Evolutionary conservation across 2,113 vertebrate genomes (phyloP), one percentile per base, ranked within the genome.

Genomic region (Marmota monax): DNA sequence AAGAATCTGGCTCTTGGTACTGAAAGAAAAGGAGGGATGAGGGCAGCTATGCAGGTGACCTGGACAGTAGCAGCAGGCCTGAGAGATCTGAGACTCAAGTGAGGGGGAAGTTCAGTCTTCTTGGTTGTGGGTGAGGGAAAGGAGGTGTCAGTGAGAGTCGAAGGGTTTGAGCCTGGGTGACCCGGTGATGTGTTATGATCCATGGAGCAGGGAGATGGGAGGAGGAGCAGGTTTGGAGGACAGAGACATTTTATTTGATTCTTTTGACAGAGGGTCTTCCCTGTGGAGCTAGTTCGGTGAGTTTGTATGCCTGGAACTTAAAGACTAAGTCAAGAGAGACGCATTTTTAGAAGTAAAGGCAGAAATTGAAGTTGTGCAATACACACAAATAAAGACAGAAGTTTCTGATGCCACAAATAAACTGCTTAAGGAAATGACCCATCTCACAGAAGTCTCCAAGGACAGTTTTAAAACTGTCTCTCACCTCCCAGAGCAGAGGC

Each of bases 1-100:
- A 5, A 22, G 48, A 13, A 18, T 1, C 48, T 61, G 39, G 58
- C 63, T 67, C 63, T 14, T 32, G 12, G 76, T 34, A 16, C 83
- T 65, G 11, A 14, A 37, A 70, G 23, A 56, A 58, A 48, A 27
- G 16, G 37, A 70, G 78, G 65, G 72, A 23, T 6, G 45, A 34
- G 27, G 8, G 20, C 8, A 0, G 39, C 45, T 58, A 0, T 48
- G 10, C 37, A 10, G 65, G 53, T 39, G 25, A 1, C 29, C 69
- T 13, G 25, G 56, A 22, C 10, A 42, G 88, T 1, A 17, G 61
- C 61, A 12, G 39, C 4, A n/a, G 70, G 17, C 32, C 10, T 5
- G 39, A n/a, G 29, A 4, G 22, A 48, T 0, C 37, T 39, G 83
- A 45, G 65, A 4, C 5, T 12, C 22, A 17, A 0, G 29, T 34